Evolutionary conservation across 1,140 invertebrate genomes (phyloP).

Genomic region (Branchinecta lindahli): DNA sequence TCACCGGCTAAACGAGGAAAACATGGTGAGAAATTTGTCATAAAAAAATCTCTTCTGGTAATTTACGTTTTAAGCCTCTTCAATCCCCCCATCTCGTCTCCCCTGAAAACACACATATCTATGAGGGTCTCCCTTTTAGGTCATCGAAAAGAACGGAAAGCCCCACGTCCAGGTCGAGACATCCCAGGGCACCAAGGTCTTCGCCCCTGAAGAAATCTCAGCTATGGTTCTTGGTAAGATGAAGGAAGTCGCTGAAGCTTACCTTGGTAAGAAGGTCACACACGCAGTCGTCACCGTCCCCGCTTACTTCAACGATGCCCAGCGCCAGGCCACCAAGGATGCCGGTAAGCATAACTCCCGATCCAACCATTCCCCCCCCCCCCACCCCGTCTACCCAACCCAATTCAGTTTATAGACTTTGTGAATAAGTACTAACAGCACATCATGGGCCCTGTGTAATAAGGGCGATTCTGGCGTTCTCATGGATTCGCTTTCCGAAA

Average conservation of each 20-base stretch:
- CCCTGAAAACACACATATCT: too few relatives aligned
- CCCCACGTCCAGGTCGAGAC: slow-evolving; percentile 57
- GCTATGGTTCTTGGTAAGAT: slow-evolving; percentile 95
- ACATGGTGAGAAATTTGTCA: too few relatives aligned
- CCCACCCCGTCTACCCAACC: too few relatives aligned
- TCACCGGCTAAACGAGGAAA: too few relatives aligned
- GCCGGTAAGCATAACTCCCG: slow-evolving; percentile 32
- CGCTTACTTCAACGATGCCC: slow-evolving; percentile 96
- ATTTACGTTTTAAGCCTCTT: too few relatives aligned
- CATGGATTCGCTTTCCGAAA: too few relatives aligned
- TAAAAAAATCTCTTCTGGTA: too few relatives aligned
- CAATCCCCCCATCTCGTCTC: too few relatives aligned
- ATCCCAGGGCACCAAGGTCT: slow-evolving; percentile 62
- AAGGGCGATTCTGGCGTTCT: too few relatives aligned
- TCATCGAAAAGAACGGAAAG: slow-evolving; percentile 67
- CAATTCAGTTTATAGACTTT: too few relatives aligned
- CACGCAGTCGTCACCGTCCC: slow-evolving; percentile 97
- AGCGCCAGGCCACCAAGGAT: slow-evolving; percentile 91
- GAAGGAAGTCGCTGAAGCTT: slow-evolving; percentile 96
- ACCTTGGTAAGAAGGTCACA: slow-evolving; percentile 86
- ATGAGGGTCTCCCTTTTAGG: slow-evolving; percentile 41
- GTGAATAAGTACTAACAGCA: too few relatives aligned
- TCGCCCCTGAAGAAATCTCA: slow-evolving; percentile 93
- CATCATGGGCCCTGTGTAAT: too few relatives aligned
- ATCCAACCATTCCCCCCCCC: not conserved